These are phyloP conservation scores for Rattus rattus DNA, from an alignment of 2,113 vertebrate genomes.

Conservation along the genomic window DNA sequence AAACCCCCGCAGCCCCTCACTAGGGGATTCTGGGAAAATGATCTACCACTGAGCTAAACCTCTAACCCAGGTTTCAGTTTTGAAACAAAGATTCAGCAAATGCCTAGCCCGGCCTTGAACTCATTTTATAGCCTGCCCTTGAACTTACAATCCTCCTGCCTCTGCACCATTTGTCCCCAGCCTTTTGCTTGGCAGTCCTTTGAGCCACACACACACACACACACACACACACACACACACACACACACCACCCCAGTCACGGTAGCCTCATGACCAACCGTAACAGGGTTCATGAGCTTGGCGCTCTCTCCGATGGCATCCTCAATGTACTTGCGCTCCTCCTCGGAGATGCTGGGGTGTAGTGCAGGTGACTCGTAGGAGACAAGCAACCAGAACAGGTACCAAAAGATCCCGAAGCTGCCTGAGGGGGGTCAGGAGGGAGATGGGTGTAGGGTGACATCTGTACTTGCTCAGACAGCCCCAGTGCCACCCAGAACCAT, in stretches of 20 bases:
- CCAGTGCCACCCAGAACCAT: background rate
- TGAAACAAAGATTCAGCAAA: background rate
- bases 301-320: conserved; percentile 86
- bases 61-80: background rate
- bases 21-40: background rate
- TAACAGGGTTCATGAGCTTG: conserved; percentile 85
- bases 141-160: background rate
- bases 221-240: no score
- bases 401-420: conserved; percentile 87
- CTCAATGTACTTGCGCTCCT: conserved; percentile 87
- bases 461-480: background rate
- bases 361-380: conserved; percentile 86
- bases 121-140: background rate
- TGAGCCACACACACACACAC: background rate
- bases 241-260: background rate
- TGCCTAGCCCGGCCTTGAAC: background rate
- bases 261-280: conserved; percentile 64
- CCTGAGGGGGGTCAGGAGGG: conserved; percentile 66
- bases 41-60: background rate
- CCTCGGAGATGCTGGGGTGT: conserved; percentile 87
- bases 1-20: background rate
- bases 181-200: background rate
- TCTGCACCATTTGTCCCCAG: no score
- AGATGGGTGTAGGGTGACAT: background rate
- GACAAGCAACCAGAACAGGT: conserved; percentile 87